Evolutionary conservation across 2,113 vertebrate genomes (phyloP).

Genomic region (Burhinus oedicnemus): DNA sequence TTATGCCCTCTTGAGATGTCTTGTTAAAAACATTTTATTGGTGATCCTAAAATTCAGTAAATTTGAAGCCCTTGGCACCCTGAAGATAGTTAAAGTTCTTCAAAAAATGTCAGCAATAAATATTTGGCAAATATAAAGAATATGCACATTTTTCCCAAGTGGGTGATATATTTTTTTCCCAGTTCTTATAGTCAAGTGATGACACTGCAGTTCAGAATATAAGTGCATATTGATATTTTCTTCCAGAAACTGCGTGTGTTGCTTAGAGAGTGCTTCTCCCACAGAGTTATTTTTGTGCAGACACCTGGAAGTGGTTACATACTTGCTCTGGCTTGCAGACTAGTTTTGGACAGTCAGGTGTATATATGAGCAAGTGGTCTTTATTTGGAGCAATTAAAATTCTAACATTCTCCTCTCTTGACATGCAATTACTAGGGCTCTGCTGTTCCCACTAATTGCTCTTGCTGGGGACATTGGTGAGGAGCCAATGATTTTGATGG

Average conservation of each 20-base stretch:
- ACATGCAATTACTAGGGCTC: constrained; percentile 92
- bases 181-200: constrained; percentile 76
- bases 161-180: constrained; percentile 72
- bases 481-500: constrained; percentile 96
- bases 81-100: constrained; percentile 83
- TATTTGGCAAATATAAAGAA: constrained; percentile 83
- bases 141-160: constrained; percentile 83
- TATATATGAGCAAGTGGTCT: constrained; percentile 85
- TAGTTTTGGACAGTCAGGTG: constrained; percentile 87
- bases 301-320: constrained; percentile 87
- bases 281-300: constrained; percentile 85
- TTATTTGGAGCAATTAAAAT: constrained; percentile 95
- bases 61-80: constrained; percentile 80
- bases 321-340: constrained; percentile 78
- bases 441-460: constrained; percentile 95
- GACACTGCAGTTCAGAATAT: constrained; percentile 81
- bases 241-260: constrained; percentile 66
- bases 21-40: constrained; percentile 87
- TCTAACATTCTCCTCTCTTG: constrained; percentile 90
- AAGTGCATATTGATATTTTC: constrained; percentile 81
- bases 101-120: constrained; percentile 79
- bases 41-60: constrained; percentile 84
- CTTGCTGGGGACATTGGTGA: constrained; percentile 95
- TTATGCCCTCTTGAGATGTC: constrained; percentile 85
- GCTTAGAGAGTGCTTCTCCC: constrained; percentile 61